Evolutionary conservation across 2,797 vertebrate species (phyloP).

Genomic region (Oreochromis mossambicus): DNA sequence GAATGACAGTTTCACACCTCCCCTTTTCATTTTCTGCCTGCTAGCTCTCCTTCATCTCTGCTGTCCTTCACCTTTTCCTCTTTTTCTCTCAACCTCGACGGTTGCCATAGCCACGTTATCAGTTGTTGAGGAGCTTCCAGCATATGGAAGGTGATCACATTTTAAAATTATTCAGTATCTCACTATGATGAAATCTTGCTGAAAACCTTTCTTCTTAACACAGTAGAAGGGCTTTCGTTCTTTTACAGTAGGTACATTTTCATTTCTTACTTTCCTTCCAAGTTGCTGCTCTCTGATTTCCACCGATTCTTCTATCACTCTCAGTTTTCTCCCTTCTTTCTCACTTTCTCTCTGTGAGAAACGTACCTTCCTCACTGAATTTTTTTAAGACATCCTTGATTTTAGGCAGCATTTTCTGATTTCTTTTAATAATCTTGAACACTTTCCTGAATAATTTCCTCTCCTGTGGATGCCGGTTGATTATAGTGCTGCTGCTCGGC

Average conservation of each 20-base stretch:
- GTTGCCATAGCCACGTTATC: slow-evolving; percentile 48
- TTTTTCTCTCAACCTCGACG: background rate
- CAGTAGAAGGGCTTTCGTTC: background rate
- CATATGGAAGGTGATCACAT: slow-evolving; percentile 7
- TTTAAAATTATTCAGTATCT: slow-evolving; percentile 34
- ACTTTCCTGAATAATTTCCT: slow-evolving; percentile 9
- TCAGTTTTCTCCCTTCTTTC: background rate
- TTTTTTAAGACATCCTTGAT: background rate
- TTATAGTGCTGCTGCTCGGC: background rate
- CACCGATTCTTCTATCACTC: background rate
- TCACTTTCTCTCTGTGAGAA: background rate
- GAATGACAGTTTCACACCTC: background rate
- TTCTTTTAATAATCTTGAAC: slow-evolving; percentile 4
- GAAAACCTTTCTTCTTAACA: slow-evolving; percentile 18
- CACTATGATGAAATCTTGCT: slow-evolving; percentile 32
- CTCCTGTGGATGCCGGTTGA: slow-evolving; percentile 2
- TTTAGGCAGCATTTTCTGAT: background rate
- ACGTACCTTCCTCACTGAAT: background rate
- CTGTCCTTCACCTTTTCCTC: background rate
- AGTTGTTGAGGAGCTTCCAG: slow-evolving; percentile 18
- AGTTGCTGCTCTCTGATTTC: background rate
- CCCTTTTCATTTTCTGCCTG: background rate
- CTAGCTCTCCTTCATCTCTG: background rate
- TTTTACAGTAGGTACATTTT: background rate
- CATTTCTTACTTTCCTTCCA: background rate